Base-by-base conservation (phyloP, 1,140 invertebrate species). In the Drosophila teissieri region DNA sequence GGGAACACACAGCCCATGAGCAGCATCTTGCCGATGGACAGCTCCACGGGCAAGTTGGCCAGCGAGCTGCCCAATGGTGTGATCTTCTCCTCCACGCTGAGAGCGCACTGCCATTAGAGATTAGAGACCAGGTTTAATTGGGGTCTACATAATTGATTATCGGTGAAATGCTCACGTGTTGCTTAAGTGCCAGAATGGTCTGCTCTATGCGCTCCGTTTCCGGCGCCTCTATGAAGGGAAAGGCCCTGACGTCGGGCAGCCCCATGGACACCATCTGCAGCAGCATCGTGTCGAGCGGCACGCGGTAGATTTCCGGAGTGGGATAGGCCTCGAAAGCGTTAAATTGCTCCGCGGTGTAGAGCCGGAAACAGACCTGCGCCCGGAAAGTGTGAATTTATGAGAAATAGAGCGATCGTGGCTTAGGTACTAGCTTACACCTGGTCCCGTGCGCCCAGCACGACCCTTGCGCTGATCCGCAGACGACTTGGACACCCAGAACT, bases 391-490 rank as follows among this genome's bases (percentile, higher is more conserved):
- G 5, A n/a, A 31, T 7, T 1, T 17, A 4, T 40, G 24, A 34
- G 36, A 12, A 58, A 19, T 1, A 1, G 10, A 4, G 5, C 14
- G 51, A 1, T 2, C 14, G 0, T 12, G 14, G 3, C 4, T 0
- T 48, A 48, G 27, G 22, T 17, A 2, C 11, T 2, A 11, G 57
- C 70, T 85, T 65, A 91, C 90, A 6, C 74, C 90, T 11, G 81
- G 93, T 93, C 95, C 95, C 40, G 96, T 97, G 90, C 96, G 93
- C 7, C 98, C 98, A 65, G 98, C 97, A 92, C 98, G 94, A 22
- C 99, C 99, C 93, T 98, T 98, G 68, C 99, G 94, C 92, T 99
- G 99, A 91, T 99, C 98, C 12, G 98, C 98, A 91, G 97, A 99
- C 0, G 99, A 98, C 93, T 98, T 96, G 48, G 98, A 99, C 64